These are phyloP conservation scores for Smittia sp. DNA, from an alignment of 2,888 invertebrate species.

Conservation along the genomic window DNA sequence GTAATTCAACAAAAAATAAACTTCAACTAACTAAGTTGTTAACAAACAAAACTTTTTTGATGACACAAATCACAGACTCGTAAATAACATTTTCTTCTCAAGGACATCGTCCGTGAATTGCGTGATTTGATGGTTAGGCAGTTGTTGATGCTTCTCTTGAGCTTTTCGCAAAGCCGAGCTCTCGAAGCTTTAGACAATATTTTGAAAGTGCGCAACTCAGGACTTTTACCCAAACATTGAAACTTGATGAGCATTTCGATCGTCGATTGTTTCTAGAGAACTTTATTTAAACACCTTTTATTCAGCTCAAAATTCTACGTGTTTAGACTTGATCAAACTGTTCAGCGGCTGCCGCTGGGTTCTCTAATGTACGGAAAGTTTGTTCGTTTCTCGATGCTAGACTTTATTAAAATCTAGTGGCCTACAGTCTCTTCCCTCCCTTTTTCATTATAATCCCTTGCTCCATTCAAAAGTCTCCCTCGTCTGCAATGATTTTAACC, in stretches of 20 bases:
- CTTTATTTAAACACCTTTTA: not conserved
- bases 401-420: no score
- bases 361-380: not conserved
- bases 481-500: not conserved
- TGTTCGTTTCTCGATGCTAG: no score
- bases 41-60: not conserved
- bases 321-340: not conserved
- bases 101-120: no score
- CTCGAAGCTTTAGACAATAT: no score
- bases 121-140: no score
- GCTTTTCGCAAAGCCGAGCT: no score
- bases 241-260: not conserved
- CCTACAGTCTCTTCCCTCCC: no score
- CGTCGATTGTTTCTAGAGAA: not conserved
- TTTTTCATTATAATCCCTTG: not conserved
- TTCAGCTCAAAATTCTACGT: not conserved
- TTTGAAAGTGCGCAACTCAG: no score
- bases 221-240: not conserved
- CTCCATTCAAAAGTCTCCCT: not conserved
- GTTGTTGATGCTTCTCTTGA: no score
- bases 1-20: not conserved
- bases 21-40: no score
- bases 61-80: conserved; percentile 8
- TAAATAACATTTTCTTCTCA: not conserved
- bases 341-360: not conserved